phyloP scores from a whole-genome alignment of 2,888 invertebrate species.

The Crematogaster levior region DNA sequence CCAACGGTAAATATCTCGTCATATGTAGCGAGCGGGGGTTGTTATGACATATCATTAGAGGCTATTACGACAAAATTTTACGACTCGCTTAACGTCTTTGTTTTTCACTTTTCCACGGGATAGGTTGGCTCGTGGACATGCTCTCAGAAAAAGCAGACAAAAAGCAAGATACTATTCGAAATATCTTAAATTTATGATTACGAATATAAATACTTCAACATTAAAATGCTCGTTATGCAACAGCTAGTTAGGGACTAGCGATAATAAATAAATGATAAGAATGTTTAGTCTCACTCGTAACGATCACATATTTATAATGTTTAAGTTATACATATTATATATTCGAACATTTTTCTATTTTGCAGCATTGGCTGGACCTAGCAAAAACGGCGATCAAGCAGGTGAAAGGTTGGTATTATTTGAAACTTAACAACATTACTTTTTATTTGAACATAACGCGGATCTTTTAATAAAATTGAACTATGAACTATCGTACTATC shows the following conservation, averaged over 20 bases:
- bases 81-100: not conserved
- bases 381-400: constrained; percentile 96
- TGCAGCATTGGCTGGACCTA: constrained; percentile 97
- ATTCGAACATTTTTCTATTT: constrained; percentile 76
- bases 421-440: not conserved
- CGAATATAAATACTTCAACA: not conserved
- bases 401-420: constrained; percentile 91
- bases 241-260: not conserved
- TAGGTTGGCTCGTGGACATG: too few relatives aligned
- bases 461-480: not conserved
- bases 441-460: not conserved
- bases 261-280: not conserved
- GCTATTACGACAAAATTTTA: constrained; percentile 10
- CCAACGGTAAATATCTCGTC: not conserved
- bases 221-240: not conserved
- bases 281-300: not conserved
- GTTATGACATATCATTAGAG: not conserved
- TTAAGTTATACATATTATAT: not conserved
- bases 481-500: not conserved
- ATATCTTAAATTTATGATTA: not conserved
- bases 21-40: not conserved
- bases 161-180: not conserved
- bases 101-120: not conserved
- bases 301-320: too few relatives aligned
- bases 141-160: too few relatives aligned